Evolutionary conservation across 2,797 vertebrate genomes (phyloP).

Genomic region (Malurus leucopterus): DNA sequence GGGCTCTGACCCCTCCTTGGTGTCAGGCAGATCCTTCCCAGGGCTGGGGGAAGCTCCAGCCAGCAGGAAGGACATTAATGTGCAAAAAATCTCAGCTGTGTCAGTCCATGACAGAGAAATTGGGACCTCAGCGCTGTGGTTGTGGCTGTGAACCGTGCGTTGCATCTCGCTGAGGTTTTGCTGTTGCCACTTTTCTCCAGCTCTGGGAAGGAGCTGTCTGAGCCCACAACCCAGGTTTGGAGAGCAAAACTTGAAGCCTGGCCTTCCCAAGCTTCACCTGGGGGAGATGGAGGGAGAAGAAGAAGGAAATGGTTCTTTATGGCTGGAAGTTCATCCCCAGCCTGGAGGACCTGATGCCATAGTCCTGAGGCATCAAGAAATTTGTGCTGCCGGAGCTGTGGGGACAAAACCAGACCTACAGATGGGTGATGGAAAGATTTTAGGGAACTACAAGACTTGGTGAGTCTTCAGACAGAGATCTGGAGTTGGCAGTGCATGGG

Average conservation of each 20-base stretch:
- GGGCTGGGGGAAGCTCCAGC: not conserved
- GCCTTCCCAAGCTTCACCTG: not conserved
- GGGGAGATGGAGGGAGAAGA: not conserved
- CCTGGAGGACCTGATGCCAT: not conserved
- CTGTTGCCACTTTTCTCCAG: not conserved
- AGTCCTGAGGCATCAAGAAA: not conserved
- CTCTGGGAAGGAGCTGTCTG: not conserved
- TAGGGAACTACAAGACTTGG: not conserved
- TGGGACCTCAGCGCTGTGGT: not conserved
- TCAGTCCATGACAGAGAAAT: not conserved
- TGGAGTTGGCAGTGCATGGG: not conserved
- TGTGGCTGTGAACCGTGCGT: not conserved
- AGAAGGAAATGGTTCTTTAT: not conserved
- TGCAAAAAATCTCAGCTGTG: not conserved
- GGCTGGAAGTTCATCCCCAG: not conserved
- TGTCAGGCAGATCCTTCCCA: not conserved
- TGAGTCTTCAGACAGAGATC: not conserved
- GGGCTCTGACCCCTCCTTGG: not conserved
- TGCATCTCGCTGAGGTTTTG: not conserved
- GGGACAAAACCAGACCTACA: not conserved
- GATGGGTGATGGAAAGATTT: not conserved
- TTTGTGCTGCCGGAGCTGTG: not conserved
- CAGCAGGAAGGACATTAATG: not conserved
- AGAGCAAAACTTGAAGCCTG: not conserved
- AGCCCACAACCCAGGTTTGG: not conserved